These are phyloP conservation scores for Limenitis camilla DNA, from an alignment of 2,888 invertebrate genomes.

Conservation along the genomic window DNA sequence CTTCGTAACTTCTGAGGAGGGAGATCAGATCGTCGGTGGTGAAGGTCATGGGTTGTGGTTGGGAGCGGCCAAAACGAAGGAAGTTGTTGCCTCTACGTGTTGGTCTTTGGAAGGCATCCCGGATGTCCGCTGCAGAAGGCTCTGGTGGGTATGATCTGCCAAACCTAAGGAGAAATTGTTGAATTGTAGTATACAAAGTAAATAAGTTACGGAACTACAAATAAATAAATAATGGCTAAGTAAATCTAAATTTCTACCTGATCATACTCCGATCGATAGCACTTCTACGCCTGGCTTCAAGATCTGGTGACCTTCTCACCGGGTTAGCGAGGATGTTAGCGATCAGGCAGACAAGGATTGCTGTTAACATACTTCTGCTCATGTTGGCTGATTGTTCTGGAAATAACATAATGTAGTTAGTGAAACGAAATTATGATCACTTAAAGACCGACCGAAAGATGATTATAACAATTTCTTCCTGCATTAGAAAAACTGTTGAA, in stretches of 20 bases:
- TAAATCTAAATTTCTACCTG: conserved; percentile 35
- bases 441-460: no score
- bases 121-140: conserved; percentile 55
- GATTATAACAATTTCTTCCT: no score
- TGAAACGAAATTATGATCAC: no score
- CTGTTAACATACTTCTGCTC: conserved; percentile 33
- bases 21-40: conserved; percentile 55
- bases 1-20: conserved; percentile 54
- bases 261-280: conserved; percentile 64
- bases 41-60: conserved; percentile 52
- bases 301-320: conserved; percentile 56
- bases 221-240: no score
- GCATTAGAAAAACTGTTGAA: no score
- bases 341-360: conserved; percentile 42
- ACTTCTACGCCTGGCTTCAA: conserved; percentile 62
- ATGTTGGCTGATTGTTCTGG: conserved; percentile 20
- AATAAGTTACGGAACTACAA: no score
- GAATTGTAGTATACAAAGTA: no score
- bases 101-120: conserved; percentile 49
- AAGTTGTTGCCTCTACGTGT: conserved; percentile 55
- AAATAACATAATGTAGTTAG: background rate
- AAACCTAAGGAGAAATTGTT: conserved; percentile 37
- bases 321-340: conserved; percentile 48
- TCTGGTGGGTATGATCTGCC: conserved; percentile 62
- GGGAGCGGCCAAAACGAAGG: conserved; percentile 60